phyloP scores from a whole-genome alignment of 2,888 invertebrate species.

The Perizoma affinitatum region DNA sequence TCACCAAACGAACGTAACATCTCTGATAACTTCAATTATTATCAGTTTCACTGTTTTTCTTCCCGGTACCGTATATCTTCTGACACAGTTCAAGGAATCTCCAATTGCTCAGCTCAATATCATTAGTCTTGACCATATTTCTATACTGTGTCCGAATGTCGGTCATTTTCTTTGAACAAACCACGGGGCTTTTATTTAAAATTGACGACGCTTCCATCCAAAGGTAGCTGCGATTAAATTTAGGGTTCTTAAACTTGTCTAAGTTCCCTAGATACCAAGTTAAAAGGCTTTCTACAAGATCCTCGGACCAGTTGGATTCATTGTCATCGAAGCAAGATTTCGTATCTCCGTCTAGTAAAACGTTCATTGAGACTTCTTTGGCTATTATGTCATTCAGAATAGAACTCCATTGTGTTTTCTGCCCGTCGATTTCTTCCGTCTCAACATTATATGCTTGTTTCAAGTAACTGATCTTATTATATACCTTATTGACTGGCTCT shows the following conservation, averaged over 20 bases:
- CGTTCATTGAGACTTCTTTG: conserved; percentile 56
- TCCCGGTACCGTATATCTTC: conserved; percentile 76
- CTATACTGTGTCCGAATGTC: conserved; percentile 71
- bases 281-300: conserved; percentile 62
- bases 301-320: conserved; percentile 61
- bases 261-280: conserved; percentile 73
- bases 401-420: conserved; percentile 45
- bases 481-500: conserved; percentile 62
- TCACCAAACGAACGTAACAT: no score
- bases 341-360: conserved; percentile 50
- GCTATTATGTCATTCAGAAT: conserved; percentile 57
- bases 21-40: not conserved
- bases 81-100: conserved; percentile 69
- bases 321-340: conserved; percentile 44
- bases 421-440: conserved; percentile 44
- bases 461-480: conserved; percentile 69
- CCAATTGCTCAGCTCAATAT: conserved; percentile 60
- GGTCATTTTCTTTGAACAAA: conserved; percentile 74
- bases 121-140: conserved; percentile 64
- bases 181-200: conserved; percentile 64
- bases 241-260: conserved; percentile 76
- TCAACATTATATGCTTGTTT: conserved; percentile 60
- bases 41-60: conserved; percentile 44
- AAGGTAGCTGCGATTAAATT: conserved; percentile 66
- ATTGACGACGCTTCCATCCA: conserved; percentile 71